Conservation (phyloP, 2,113 vertebrate genomes). For the Gavia stellata region DNA sequence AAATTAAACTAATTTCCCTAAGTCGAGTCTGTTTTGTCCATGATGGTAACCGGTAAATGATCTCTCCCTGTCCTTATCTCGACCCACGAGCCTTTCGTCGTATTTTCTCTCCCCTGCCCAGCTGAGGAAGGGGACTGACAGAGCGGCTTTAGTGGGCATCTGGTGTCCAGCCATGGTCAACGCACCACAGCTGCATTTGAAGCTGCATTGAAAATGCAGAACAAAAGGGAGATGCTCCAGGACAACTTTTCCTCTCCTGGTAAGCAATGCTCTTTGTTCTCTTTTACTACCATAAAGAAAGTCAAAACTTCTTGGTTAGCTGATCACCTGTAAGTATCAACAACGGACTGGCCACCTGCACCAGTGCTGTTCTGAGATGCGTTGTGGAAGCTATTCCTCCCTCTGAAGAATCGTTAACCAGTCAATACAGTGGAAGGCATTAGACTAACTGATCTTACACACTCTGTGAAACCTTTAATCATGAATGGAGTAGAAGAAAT, state of each 20-base stretch:
- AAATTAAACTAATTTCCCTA: no score
- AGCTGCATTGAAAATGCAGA: constrained; percentile 12
- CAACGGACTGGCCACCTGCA: not conserved
- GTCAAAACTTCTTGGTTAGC: not conserved
- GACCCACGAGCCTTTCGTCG: no score
- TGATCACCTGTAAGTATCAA: not conserved
- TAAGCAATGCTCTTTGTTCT: not conserved
- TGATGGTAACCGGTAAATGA: no score
- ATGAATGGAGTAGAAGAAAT: not conserved
- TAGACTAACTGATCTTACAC: not conserved
- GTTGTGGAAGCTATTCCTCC: not conserved
- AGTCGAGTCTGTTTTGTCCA: no score
- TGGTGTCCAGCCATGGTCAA: no score
- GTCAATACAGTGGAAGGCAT: not conserved
- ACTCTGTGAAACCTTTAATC: not conserved
- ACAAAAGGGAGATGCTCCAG: not conserved
- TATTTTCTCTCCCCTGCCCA: no score
- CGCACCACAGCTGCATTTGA: no score
- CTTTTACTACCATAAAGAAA: not conserved
- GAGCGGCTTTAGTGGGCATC: no score
- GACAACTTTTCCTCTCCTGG: not conserved
- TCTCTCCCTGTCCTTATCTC: no score
- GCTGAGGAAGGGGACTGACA: no score
- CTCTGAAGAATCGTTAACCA: not conserved
- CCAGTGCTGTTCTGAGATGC: not conserved